phyloP scores from a whole-genome alignment of 2,113 vertebrate genomes.

The Todiramphus chloris region DNA sequence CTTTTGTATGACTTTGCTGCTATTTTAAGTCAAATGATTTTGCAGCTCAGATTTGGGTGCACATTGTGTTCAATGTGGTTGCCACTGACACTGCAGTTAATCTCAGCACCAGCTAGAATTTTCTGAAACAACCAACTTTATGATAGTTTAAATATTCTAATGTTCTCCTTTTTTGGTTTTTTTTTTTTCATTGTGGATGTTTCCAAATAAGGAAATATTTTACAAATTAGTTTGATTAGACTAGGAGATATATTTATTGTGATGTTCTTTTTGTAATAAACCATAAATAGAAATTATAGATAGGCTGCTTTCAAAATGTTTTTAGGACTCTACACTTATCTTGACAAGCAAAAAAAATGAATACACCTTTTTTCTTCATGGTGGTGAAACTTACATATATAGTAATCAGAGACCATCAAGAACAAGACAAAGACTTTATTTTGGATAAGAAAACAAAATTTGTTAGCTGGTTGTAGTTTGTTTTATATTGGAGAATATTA shows the following conservation, averaged over 20 bases:
- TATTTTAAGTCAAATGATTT: conserved; percentile 4
- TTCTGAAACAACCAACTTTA: conserved; percentile 58
- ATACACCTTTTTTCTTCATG: background rate
- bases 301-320: conserved; percentile 12
- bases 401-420: background rate
- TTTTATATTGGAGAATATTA: background rate
- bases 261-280: conserved; percentile 54
- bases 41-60: background rate
- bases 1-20: background rate
- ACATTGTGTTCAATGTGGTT: conserved; percentile 8
- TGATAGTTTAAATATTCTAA: conserved; percentile 34
- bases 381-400: background rate
- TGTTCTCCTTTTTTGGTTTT: background rate
- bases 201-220: conserved; percentile 1
- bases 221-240: conserved; percentile 22
- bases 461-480: background rate
- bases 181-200: background rate
- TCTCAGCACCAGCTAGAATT: conserved; percentile 13
- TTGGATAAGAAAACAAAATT: background rate
- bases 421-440: background rate
- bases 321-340: conserved; percentile 32
- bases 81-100: conserved; percentile 1
- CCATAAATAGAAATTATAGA: conserved; percentile 40
- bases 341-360: background rate
- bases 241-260: conserved; percentile 33